Conservation (phyloP, 2,113 vertebrate species). For the Felis chaus region DNA sequence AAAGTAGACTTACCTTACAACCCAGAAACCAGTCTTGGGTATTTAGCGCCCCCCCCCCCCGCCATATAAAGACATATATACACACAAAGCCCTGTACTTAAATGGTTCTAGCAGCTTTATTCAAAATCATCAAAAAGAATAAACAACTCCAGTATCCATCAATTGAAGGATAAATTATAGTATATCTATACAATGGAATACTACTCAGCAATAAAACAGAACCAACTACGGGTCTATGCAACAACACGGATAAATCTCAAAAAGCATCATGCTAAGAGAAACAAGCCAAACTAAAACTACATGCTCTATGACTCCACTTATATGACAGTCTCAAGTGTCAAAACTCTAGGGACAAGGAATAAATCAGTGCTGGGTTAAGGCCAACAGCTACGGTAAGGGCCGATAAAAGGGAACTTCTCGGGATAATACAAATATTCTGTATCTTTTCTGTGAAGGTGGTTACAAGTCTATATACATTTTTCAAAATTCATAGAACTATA, state of each 20-base stretch:
- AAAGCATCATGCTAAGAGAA: background rate
- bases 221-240: background rate
- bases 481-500: background rate
- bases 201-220: background rate
- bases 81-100: background rate
- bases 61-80: background rate
- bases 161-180: background rate
- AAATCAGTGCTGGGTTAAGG: background rate
- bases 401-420: background rate
- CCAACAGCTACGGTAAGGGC: background rate
- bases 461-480: background rate
- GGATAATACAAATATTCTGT: background rate
- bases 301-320: background rate
- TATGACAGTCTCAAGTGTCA: background rate
- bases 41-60: background rate
- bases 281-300: background rate
- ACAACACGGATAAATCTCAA: background rate
- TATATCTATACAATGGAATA: background rate
- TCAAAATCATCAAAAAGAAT: constrained; percentile 18
- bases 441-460: background rate
- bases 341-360: background rate
- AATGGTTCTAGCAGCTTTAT: background rate
- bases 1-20: background rate
- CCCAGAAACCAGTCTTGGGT: background rate
- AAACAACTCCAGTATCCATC: background rate